phyloP scores from a whole-genome alignment of 1,140 invertebrate genomes.

The Acyrthosiphon pisum region DNA sequence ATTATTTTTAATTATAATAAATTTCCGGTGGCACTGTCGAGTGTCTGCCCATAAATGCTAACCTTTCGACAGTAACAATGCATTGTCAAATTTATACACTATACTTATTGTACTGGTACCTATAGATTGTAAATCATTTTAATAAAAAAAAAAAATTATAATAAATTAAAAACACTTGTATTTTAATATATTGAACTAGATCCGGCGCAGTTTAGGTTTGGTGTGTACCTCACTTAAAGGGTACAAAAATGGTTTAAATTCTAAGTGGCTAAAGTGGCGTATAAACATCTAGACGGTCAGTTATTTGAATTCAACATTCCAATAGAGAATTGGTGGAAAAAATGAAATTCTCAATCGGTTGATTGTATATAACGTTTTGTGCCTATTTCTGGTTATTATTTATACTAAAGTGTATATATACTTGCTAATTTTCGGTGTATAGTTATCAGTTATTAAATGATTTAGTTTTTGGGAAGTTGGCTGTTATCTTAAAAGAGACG shows the following conservation, averaged over 20 bases:
- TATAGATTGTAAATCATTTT: too few species aligned
- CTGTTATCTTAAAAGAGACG: not conserved
- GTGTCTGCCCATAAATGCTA: too few species aligned
- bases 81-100: too few species aligned
- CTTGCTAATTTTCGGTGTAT: not conserved
- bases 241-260: not conserved
- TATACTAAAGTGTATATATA: not conserved
- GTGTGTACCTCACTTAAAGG: not conserved
- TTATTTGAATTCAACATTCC: not conserved
- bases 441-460: not conserved
- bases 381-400: not conserved
- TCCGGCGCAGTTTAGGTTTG: not conserved
- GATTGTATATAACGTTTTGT: not conserved
- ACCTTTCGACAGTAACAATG: too few species aligned
- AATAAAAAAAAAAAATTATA: not conserved
- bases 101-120: too few species aligned
- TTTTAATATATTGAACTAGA: not conserved
- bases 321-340: not conserved
- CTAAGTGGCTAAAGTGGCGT: not conserved
- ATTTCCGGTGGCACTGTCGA: not conserved
- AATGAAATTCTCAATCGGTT: not conserved
- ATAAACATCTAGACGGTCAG: not conserved
- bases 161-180: not conserved
- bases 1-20: not conserved
- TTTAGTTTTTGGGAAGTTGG: not conserved